Conservation (phyloP, 2,888 invertebrate species). For the Microctonus hyperodae region DNA sequence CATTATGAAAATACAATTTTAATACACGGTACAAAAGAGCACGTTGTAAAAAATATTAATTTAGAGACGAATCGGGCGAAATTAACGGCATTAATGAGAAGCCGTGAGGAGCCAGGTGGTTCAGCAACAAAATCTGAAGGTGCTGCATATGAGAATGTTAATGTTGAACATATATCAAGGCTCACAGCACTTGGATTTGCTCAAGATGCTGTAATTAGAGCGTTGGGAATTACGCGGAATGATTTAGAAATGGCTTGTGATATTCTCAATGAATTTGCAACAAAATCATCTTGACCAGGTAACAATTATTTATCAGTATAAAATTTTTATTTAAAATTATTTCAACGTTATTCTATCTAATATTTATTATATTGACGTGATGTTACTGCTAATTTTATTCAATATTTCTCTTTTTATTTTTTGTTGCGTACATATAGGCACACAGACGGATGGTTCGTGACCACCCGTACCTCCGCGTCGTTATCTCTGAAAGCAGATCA, state of each 20-base stretch:
- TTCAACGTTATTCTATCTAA: too few relatives aligned
- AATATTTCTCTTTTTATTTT: background rate
- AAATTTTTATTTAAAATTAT: too few relatives aligned
- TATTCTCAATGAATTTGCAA: conserved; percentile 89
- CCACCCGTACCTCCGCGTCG: conserved; percentile 49
- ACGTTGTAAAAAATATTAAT: conserved; percentile 60
- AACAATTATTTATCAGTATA: conserved; percentile 14
- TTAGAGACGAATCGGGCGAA: conserved; percentile 55
- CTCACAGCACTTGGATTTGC: conserved; percentile 91
- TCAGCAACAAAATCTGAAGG: conserved; percentile 55
- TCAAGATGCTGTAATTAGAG: conserved; percentile 88
- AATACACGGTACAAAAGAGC: conserved; percentile 62
- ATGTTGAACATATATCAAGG: conserved; percentile 88
- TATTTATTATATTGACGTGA: background rate
- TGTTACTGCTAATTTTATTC: background rate
- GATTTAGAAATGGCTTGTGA: conserved; percentile 96
- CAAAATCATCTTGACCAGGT: conserved; percentile 66
- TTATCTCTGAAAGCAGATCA: conserved; percentile 41
- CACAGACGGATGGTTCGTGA: conserved; percentile 49
- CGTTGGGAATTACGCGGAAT: conserved; percentile 90
- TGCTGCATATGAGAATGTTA: conserved; percentile 83
- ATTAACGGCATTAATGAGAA: conserved; percentile 58
- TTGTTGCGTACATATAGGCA: conserved; percentile 43
- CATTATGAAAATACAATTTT: conserved; percentile 67
- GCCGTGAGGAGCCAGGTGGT: conserved; percentile 53